Evolutionary conservation across 2,888 invertebrate species (phyloP).

Genomic region (Caenorhabditis sinica): DNA sequence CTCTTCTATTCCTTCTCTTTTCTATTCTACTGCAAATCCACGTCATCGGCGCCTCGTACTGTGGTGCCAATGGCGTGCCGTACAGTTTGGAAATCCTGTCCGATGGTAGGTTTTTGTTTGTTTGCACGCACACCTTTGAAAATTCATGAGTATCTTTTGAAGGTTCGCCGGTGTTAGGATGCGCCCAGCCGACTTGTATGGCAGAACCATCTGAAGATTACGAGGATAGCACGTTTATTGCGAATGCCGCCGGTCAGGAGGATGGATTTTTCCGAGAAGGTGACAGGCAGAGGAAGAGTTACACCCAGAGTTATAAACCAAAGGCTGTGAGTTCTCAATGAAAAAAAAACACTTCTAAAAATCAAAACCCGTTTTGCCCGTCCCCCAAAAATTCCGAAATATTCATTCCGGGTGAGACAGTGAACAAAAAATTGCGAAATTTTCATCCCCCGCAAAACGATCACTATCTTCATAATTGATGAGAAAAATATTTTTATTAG

Average conservation of each 20-base stretch:
- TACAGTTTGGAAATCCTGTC: conserved; percentile 80
- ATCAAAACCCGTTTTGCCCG: background rate
- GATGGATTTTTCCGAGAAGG: conserved; percentile 82
- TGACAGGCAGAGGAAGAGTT: conserved; percentile 77
- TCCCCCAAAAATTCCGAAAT: background rate
- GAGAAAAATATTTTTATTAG: conserved; percentile 19
- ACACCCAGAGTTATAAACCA: conserved; percentile 76
- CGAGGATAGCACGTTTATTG: conserved; percentile 80
- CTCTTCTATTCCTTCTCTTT: conserved; percentile 39
- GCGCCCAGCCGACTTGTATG: conserved; percentile 83
- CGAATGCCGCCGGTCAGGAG: conserved; percentile 76
- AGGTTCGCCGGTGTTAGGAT: conserved; percentile 80
- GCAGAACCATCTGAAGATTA: conserved; percentile 76
- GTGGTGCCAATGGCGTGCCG: conserved; percentile 81
- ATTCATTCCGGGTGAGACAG: background rate
- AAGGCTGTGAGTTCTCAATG: conserved; percentile 73
- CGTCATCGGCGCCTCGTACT: conserved; percentile 72
- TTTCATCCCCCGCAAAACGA: conserved; percentile 2
- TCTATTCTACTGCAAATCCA: conserved; percentile 31
- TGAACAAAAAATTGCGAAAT: conserved; percentile 24
- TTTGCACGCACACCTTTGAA: background rate
- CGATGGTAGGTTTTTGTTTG: conserved; percentile 66
- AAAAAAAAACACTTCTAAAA: background rate
- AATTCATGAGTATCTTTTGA: background rate
- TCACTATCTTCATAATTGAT: conserved; percentile 27